A percentile compares a stretch with the other conserved stretches of the same genome.
These are phyloP conservation scores for Microcebus tavaratra DNA, from an alignment of 2,113 vertebrate genomes.

Conservation along the genomic window DNA sequence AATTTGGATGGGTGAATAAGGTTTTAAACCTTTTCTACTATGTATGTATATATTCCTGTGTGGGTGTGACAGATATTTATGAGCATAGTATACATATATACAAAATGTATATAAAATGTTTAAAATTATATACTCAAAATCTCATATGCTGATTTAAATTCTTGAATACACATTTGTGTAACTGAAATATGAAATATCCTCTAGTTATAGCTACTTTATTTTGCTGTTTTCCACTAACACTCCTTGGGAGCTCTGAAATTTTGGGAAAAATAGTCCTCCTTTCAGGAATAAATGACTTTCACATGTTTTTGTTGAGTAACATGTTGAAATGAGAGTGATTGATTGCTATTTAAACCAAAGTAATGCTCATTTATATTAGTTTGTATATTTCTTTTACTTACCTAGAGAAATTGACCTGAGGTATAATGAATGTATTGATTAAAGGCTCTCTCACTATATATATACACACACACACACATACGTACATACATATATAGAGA, in stretches of 20 bases:
- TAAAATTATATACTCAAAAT: neutral
- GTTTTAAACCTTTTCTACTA: neutral
- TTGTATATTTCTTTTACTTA: conserved; percentile 9
- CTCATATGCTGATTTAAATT: neutral
- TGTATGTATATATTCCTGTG: neutral
- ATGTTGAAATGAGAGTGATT: neutral
- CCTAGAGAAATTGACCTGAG: neutral
- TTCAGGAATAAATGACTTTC: neutral
- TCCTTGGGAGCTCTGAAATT: neutral
- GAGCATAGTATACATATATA: neutral
- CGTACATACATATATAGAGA: too few relatives aligned
- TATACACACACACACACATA: too few relatives aligned
- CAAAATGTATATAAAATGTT: neutral
- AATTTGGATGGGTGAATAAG: neutral
- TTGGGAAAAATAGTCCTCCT: neutral
- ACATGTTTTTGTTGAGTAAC: neutral
- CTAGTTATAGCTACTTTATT: neutral
- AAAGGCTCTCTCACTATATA: neutral
- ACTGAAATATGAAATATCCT: neutral
- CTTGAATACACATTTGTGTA: neutral
- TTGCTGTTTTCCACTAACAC: neutral
- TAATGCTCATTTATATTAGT: neutral
- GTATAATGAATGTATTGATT: neutral
- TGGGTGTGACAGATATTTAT: neutral
- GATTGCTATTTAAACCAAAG: neutral